Percentiles rank a stretch among this genome's conserved stretches.
Evolutionary conservation across 2,888 invertebrate genomes (phyloP).

Genomic region (Achlya flavicornis): DNA sequence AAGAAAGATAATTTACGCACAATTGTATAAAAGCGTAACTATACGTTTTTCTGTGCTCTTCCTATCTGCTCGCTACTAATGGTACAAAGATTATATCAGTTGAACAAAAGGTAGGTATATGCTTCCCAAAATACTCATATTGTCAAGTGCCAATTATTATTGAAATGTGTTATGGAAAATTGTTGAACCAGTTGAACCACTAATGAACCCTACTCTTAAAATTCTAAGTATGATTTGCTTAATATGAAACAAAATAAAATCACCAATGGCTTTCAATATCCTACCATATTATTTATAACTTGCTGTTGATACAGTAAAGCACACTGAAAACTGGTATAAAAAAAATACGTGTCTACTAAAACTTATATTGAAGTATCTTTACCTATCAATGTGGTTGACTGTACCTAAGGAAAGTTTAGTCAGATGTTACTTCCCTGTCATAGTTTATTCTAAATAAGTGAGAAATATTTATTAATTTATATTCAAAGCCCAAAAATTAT

Average conservation of each 20-base stretch:
- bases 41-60: neutral
- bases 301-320: neutral
- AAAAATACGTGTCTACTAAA: neutral
- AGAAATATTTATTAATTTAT: neutral
- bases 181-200: too few relatives aligned
- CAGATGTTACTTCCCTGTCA: neutral
- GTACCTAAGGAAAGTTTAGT: slow-evolving; percentile 8
- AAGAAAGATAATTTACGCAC: neutral
- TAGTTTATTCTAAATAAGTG: neutral
- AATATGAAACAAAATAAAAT: neutral
- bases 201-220: neutral
- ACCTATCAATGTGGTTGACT: neutral
- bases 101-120: neutral
- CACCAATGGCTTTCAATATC: neutral
- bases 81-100: neutral
- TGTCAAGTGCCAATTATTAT: neutral
- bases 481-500: neutral
- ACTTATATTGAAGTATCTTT: neutral
- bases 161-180: neutral
- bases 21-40: neutral
- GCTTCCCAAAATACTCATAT: neutral
- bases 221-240: neutral
- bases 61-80: neutral
- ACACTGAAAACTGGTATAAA: neutral
- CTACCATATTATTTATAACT: neutral